Conservation (phyloP, 2,797 vertebrate genomes). For the Erethizon dorsatum region DNA sequence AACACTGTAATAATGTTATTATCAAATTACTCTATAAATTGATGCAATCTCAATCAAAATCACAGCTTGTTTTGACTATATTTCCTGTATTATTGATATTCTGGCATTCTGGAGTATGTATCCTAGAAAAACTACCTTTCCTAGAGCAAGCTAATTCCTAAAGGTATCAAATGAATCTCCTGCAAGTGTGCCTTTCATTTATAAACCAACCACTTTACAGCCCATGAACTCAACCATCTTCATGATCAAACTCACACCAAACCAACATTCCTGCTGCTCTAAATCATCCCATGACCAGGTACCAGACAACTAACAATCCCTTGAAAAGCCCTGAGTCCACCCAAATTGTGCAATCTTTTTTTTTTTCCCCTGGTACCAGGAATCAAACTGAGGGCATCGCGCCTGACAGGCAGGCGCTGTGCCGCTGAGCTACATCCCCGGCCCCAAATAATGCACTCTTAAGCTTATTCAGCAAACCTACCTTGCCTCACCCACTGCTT, state of each 20-base stretch:
- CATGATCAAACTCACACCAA: background rate
- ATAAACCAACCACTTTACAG: background rate
- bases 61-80: background rate
- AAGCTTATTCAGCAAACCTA: background rate
- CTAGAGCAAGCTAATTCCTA: constrained; percentile 1
- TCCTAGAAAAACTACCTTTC: background rate
- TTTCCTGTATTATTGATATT: background rate
- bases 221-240: background rate
- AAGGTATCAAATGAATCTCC: constrained; percentile 9
- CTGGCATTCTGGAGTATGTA: background rate
- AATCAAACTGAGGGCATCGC: too few relatives aligned
- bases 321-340: background rate
- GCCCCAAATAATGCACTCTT: background rate
- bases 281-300: background rate
- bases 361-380: too few relatives aligned
- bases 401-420: too few relatives aligned
- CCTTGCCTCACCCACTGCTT: background rate
- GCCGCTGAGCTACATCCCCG: too few relatives aligned
- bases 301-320: background rate
- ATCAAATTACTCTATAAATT: constrained; percentile 8
- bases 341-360: background rate
- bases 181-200: background rate
- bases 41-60: constrained; percentile 8
- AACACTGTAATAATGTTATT: background rate
- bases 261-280: background rate